Percentiles rank a stretch among this genome's conserved stretches.
These are phyloP conservation scores for Pagetopsis macropterus DNA, from an alignment of 2,797 vertebrate species.

Conservation along the genomic window DNA sequence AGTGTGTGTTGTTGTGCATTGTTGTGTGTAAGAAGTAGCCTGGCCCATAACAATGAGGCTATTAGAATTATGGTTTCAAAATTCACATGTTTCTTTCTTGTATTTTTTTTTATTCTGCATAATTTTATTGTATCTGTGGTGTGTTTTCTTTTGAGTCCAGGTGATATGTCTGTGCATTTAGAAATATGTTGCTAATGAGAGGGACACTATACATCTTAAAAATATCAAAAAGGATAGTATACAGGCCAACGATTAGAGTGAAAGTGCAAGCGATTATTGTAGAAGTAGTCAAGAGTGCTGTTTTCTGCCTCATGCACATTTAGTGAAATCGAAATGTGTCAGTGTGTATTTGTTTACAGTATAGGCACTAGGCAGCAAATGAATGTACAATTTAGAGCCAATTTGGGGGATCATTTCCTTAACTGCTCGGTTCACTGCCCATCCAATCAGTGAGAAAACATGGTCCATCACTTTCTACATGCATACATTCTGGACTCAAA, in stretches of 20 bases:
- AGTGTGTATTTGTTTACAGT: slow-evolving; percentile 66
- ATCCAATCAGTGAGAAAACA: slow-evolving; percentile 54
- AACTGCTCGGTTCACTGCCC: slow-evolving; percentile 51
- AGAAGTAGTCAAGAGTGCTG: slow-evolving; percentile 28
- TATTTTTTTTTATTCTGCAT: slow-evolving; percentile 21
- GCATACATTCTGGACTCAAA: slow-evolving; percentile 57
- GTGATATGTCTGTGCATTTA: slow-evolving; percentile 22
- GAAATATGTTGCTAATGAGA: not conserved
- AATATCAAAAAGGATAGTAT: not conserved
- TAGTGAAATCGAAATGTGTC: slow-evolving; percentile 59
- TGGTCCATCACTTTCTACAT: slow-evolving; percentile 53
- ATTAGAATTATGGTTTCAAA: slow-evolving; percentile 33
- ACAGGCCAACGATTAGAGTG: not conserved
- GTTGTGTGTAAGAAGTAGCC: slow-evolving; percentile 42
- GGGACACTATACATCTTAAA: slow-evolving; percentile 3
- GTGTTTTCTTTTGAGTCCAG: slow-evolving; percentile 17
- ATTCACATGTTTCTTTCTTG: slow-evolving; percentile 13
- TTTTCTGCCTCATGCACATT: slow-evolving; percentile 55
- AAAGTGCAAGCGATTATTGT: slow-evolving; percentile 18
- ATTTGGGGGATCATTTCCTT: slow-evolving; percentile 59
- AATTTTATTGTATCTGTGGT: slow-evolving; percentile 3
- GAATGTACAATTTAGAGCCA: slow-evolving; percentile 74
- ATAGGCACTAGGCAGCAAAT: slow-evolving; percentile 64
- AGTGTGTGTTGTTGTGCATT: slow-evolving; percentile 49
- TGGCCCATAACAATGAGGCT: slow-evolving; percentile 21